A percentile compares a stretch with the other conserved stretches of the same genome.
phyloP scores from a whole-genome alignment of 1,140 invertebrate genomes.

The Saccostrea echinata region DNA sequence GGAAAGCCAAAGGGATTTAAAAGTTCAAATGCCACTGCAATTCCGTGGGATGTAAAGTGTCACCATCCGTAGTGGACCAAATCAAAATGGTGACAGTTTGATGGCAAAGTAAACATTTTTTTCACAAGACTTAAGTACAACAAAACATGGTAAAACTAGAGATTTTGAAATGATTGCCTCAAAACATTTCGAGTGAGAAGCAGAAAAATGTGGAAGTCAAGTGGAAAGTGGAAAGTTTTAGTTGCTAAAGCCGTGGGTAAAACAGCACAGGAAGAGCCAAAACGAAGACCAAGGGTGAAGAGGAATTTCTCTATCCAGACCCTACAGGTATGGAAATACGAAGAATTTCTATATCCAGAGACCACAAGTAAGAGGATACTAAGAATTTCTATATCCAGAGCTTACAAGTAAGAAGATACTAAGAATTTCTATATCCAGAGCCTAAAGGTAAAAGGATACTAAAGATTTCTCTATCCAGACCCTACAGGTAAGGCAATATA shows the following conservation, averaged over 20 bases:
- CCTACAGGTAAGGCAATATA: too few species aligned
- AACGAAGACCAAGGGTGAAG: background rate
- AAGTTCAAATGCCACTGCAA: background rate
- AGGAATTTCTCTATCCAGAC: background rate
- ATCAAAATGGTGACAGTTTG: constrained; percentile 23
- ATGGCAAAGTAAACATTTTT: constrained; percentile 16
- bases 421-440: background rate
- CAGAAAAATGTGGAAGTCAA: constrained; percentile 6
- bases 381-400: background rate
- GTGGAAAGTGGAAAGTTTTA: constrained; percentile 12
- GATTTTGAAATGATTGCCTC: background rate
- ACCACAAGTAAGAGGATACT: background rate
- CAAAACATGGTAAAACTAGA: background rate
- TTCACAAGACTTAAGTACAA: background rate
- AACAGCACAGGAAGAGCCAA: background rate
- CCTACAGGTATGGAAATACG: background rate
- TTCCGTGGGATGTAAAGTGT: background rate
- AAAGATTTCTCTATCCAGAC: too few species aligned
- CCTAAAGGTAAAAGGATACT: background rate
- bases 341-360: background rate
- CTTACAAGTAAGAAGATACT: background rate
- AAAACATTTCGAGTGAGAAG: background rate
- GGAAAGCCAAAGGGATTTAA: background rate
- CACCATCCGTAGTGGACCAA: background rate
- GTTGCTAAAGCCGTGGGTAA: constrained; percentile 8